Base-by-base conservation (phyloP, 1,140 invertebrate species). In the Trialeurodes vaporariorum region DNA sequence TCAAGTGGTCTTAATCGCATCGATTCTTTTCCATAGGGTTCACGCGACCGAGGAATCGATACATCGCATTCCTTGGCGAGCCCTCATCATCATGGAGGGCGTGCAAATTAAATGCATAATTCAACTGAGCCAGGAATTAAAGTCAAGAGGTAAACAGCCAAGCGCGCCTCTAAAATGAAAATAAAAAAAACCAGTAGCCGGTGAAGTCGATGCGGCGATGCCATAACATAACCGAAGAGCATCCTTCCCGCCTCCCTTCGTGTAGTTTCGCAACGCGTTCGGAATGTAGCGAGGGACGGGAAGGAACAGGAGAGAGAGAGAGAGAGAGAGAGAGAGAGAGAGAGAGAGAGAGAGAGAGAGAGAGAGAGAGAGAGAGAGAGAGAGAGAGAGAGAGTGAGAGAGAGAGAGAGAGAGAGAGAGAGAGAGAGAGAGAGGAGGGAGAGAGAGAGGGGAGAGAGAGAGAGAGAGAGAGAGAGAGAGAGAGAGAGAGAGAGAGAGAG, bases 21-120 rank as follows among this genome's bases (percentile, higher is more conserved):
- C n/a, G n/a, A n/a, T n/a, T n/a, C n/a, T n/a, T n/a, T n/a, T n/a
- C n/a, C n/a, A n/a, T n/a, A n/a, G n/a, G n/a, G n/a, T n/a, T n/a
- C n/a, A n/a, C n/a, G n/a, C n/a, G n/a, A n/a, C n/a, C n/a, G n/a
- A n/a, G n/a, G n/a, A n/a, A n/a, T n/a, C n/a, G n/a, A n/a, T n/a
- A n/a, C n/a, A n/a, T n/a, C n/a, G n/a, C n/a, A n/a, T n/a, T n/a
- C n/a, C n/a, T n/a, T n/a, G n/a, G n/a, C n/a, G n/a, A n/a, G n/a
- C n/a, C n/a, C n/a, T n/a, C n/a, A n/a, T n/a, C n/a, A n/a, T n/a
- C n/a, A 49, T 49, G 34, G 34, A 49, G 34, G n/a, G 34, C 34
- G 34, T 49, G 34, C 34, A 49, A 49, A 49, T 49, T 49, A 49
- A 49, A 49, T 49, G 34, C 34, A 49, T 49, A 49, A 49, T 49